A percentile compares a stretch with the other conserved stretches of the same genome.
Conservation (phyloP, 2,888 invertebrate genomes). For the Agriopis marginaria region DNA sequence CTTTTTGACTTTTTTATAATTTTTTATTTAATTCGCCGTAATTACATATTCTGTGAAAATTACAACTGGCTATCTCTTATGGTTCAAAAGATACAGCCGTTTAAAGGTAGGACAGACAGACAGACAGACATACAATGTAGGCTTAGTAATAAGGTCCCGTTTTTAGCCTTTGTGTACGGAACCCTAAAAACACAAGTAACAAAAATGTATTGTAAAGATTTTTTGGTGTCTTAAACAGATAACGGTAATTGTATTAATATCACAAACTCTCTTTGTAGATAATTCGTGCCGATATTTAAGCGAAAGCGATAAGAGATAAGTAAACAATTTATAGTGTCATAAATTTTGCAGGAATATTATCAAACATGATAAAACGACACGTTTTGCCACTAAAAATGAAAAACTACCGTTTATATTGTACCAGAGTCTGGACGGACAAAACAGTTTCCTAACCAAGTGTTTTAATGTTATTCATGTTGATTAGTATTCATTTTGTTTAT, state of each 20-base stretch:
- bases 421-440: neutral
- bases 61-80: too few species aligned
- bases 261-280: slow-evolving; percentile 2
- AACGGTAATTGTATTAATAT: neutral
- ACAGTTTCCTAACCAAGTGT: neutral
- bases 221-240: neutral
- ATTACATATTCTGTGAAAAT: too few species aligned
- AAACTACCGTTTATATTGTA: slow-evolving; percentile 2
- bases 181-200: too few species aligned
- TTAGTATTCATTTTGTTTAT: neutral
- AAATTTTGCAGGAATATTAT: slow-evolving; percentile 14
- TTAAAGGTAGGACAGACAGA: too few species aligned
- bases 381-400: slow-evolving; percentile 5
- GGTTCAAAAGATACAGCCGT: too few species aligned
- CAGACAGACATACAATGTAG: too few species aligned
- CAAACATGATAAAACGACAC: slow-evolving; percentile 11
- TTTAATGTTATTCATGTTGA: neutral
- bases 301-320: slow-evolving; percentile 3
- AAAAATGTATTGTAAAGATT: neutral
- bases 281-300: neutral
- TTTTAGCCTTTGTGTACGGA: too few species aligned
- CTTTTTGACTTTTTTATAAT: too few species aligned
- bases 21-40: too few species aligned
- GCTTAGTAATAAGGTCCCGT: too few species aligned
- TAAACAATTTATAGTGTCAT: slow-evolving; percentile 4